Evolutionary conservation across 2,113 vertebrate genomes (phyloP).

Genomic region (Cepphus grylle): DNA sequence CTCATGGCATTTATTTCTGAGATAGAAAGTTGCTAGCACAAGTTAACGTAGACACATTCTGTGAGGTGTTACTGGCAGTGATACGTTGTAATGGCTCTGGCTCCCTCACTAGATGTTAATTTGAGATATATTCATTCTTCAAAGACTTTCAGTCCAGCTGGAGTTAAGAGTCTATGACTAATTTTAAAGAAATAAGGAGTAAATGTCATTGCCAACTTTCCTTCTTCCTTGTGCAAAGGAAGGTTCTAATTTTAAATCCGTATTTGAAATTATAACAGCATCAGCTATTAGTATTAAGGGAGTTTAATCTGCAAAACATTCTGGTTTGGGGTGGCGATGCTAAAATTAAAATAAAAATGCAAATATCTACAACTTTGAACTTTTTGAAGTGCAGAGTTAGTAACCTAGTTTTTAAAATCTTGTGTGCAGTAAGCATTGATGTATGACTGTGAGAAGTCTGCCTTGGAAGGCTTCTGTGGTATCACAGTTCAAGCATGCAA

Average conservation of each 20-base stretch:
- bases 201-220: slow-evolving; percentile 41
- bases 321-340: background rate
- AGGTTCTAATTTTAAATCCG: slow-evolving; percentile 30
- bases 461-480: background rate
- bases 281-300: background rate
- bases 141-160: slow-evolving; percentile 35
- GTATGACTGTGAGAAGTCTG: background rate
- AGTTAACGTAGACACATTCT: background rate
- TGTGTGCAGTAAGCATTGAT: background rate
- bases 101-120: slow-evolving; percentile 3
- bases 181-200: slow-evolving; percentile 33
- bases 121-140: slow-evolving; percentile 4
- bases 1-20: background rate
- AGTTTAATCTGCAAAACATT: background rate
- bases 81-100: background rate
- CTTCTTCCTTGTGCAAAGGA: background rate
- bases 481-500: background rate
- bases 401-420: background rate
- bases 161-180: slow-evolving; percentile 8
- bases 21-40: background rate
- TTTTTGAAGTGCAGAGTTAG: background rate
- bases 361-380: background rate
- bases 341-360: background rate
- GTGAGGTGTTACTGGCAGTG: slow-evolving; percentile 27
- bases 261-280: background rate